phyloP scores from a whole-genome alignment of 2,888 invertebrate genomes.

The Nomada ruficornis region DNA sequence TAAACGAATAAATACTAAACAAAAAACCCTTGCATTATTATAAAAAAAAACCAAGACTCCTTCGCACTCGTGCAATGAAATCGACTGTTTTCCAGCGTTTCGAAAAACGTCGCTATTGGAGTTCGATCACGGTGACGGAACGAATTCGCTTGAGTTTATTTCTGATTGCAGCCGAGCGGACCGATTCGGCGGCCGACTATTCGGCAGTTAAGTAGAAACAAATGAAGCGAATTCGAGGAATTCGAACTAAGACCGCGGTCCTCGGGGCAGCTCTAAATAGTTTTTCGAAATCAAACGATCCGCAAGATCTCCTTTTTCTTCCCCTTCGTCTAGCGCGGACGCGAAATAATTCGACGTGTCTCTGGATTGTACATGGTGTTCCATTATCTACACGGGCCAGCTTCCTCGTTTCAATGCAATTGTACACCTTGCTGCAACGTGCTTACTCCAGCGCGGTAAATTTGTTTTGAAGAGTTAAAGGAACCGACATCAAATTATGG shows the following conservation, averaged over 20 bases:
- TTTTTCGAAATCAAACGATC: constrained; percentile 55
- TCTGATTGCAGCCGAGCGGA: constrained; percentile 54
- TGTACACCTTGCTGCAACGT: too few relatives aligned
- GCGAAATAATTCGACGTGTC: neutral
- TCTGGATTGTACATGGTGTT: constrained; percentile 2
- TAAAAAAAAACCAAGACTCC: too few relatives aligned
- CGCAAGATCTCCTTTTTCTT: constrained; percentile 24
- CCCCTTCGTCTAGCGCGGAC: constrained; percentile 27
- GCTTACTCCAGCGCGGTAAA: too few relatives aligned
- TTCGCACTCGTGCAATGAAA: neutral
- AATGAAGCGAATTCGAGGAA: constrained; percentile 64
- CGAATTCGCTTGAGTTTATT: constrained; percentile 60
- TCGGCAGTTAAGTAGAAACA: constrained; percentile 59
- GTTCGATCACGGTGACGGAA: constrained; percentile 22
- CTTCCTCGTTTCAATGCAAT: neutral
- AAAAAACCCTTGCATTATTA: too few relatives aligned
- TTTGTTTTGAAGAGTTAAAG: neutral
- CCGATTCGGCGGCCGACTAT: constrained; percentile 51
- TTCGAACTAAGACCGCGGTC: constrained; percentile 48
- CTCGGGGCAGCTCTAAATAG: constrained; percentile 53
- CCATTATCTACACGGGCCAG: neutral
- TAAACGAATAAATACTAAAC: too few relatives aligned
- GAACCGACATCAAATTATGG: too few relatives aligned
- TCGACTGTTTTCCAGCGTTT: constrained; percentile 29
- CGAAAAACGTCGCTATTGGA: constrained; percentile 37